Evolutionary conservation across 2,113 vertebrate species (phyloP).

Genomic region (Sinocyclocheilus anshuiensis): DNA sequence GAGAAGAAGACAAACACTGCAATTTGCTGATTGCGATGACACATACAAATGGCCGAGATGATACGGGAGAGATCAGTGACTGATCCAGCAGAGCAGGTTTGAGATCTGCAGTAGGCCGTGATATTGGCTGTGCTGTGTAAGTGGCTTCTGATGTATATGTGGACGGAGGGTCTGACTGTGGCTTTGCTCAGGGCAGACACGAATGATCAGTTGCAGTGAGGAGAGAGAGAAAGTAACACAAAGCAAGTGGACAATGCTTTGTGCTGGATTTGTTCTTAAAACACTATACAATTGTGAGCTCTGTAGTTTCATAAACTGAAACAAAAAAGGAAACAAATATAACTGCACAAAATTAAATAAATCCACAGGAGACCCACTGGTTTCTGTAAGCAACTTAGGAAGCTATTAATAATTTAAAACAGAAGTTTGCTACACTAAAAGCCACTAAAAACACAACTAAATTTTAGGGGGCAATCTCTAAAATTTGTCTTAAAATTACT

Average conservation of each 20-base stretch:
- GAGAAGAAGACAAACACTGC: not conserved
- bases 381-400: not conserved
- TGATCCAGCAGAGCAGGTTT: not conserved
- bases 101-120: slow-evolving; percentile 45
- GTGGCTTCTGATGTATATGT: slow-evolving; percentile 35
- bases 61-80: not conserved
- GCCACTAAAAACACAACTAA: no score
- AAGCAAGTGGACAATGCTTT: not conserved
- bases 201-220: not conserved
- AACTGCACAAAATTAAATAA: no score
- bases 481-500: no score
- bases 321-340: no score
- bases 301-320: no score
- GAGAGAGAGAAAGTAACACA: not conserved
- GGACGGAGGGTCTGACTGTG: slow-evolving; percentile 20
- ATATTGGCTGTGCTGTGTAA: slow-evolving; percentile 51
- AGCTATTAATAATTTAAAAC: not conserved
- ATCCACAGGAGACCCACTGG: no score
- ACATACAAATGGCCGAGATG: not conserved
- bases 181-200: slow-evolving; percentile 25
- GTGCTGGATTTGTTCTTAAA: not conserved
- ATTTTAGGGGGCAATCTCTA: no score
- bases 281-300: no score
- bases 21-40: slow-evolving; percentile 20
- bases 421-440: no score